These are phyloP conservation scores for Dimorphilus gyrociliatus DNA, from an alignment of 2,888 invertebrate species.

Conservation along the genomic window DNA sequence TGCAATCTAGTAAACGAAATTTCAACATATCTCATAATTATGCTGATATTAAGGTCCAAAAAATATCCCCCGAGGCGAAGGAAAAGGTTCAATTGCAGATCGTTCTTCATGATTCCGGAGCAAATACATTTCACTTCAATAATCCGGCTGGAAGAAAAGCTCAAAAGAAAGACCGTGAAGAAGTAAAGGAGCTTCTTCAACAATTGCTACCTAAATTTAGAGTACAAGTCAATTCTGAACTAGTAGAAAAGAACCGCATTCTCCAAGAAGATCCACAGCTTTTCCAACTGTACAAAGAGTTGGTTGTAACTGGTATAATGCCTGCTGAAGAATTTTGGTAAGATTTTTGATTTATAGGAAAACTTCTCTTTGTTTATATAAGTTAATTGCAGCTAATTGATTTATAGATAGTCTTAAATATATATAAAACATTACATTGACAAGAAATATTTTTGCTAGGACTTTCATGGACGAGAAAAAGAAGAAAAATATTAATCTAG, in stretches of 20 bases:
- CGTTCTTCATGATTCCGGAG: slow-evolving; percentile 76
- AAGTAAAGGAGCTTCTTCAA: slow-evolving; percentile 76
- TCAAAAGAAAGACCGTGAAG: slow-evolving; percentile 74
- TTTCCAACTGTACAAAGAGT: slow-evolving; percentile 82
- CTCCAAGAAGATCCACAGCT: slow-evolving; percentile 74
- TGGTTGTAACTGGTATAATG: slow-evolving; percentile 87
- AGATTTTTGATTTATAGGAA: too few relatives aligned
- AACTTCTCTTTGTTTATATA: slow-evolving; percentile 1
- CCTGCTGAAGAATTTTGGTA: slow-evolving; percentile 93
- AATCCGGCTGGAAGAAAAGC: slow-evolving; percentile 64
- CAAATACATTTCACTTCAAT: slow-evolving; percentile 92
- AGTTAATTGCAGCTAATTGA: neutral
- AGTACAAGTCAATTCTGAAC: slow-evolving; percentile 69
- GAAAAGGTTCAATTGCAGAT: slow-evolving; percentile 95
- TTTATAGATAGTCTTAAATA: too few relatives aligned
- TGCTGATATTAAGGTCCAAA: slow-evolving; percentile 91
- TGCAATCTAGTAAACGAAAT: slow-evolving; percentile 72
- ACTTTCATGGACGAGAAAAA: too few relatives aligned
- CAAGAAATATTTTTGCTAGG: too few relatives aligned
- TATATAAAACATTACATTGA: too few relatives aligned
- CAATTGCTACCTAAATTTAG: slow-evolving; percentile 81
- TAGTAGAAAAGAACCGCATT: slow-evolving; percentile 75
- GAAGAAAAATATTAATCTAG: too few relatives aligned
- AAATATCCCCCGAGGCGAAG: slow-evolving; percentile 84
- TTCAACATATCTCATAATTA: slow-evolving; percentile 83